Evolutionary conservation across 2,113 vertebrate species (phyloP), one percentile per base, ranked within the genome.

Genomic region (Suricata suricatta): DNA sequence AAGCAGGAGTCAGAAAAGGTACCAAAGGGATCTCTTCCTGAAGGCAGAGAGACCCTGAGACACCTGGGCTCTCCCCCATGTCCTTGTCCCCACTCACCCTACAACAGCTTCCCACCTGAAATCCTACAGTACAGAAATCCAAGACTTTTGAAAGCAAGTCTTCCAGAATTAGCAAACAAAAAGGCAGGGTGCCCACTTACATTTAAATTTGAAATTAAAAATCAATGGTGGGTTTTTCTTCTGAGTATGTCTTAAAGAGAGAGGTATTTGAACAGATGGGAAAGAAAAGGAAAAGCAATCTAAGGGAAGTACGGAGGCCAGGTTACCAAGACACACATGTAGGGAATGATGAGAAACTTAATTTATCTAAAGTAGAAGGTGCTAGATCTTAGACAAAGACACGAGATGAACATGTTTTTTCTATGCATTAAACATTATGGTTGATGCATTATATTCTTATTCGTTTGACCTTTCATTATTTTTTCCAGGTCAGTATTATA

Each of bases 21-120:
- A 0, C 2, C 2, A 0, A 25, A 47, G 19, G n/a, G 0, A 13
- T 12, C n/a, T 44, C n/a, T 7, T 21, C 23, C 80, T 27, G 23
- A 8, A 9, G 33, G 47, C 14, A 23, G 71, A 25, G 0, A 3
- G 27, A 33, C 50, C 60, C 35, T 9, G 17, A 23, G 16, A 35
- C 33, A 25, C 17, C 6, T 12, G 1, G 7, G 31, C 3, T 14
- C n/a, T 15, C 16, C 7, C 27, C 41, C 7, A 12, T 0, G 31
- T 16, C 44, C 27, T 17, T 52, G 11, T 4, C 29, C 50, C 31
- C 25, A 7, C 15, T 44, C 23, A 17, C 60, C n/a, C 13, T 50
- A 31, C 66, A n/a, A 44, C 0, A 31, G 6, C 27, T 5, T 13
- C 3, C 14, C 44, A 17, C 19, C 21, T 3, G 5, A 81, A 77